Evolutionary conservation across 1,140 invertebrate species (phyloP), one percentile per base, ranked within the genome.

Genomic region (Diuraphis noxia): DNA sequence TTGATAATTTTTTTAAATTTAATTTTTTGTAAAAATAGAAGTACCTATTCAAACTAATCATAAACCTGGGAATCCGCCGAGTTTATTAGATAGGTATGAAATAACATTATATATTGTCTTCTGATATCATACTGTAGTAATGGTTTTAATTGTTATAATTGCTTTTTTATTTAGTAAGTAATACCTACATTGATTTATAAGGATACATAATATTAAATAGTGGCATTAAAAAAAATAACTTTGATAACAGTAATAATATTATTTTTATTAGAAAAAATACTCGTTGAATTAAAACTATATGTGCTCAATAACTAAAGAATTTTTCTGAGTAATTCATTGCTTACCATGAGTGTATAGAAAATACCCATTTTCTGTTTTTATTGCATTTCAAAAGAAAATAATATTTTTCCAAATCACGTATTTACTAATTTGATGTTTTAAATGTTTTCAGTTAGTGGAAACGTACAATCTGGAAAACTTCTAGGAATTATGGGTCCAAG

Each of bases 401-500:
- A 63, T 72, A 17, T 72, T 72, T 72, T 72, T 34, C 5, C 4
- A 17, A n/a, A 34, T 34, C 30, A 40, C 1, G 2, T 81, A 81
- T 38, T 25, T 38, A 38, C 38, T 38, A 38, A 81, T 81, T 81
- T 23, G 9, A 38, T 38, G 38, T 40, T 81, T 38, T 38, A 23
- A 84, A 87, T 81, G 25, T 86, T 92, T 93, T 89, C 90, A 94
- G 94, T 94, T 17, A 94, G 92, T 92, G 94, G 94, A n/a, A 92
- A 93, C 41, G 93, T 93, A 90, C 92, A 93, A 92, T 93, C 93
- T 86, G 93, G 93, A 79, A 93, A 93, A 85, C 92, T 94, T 91
- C 93, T 94, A 46, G 94, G 93, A 8, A 93, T 94, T 46, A 93
- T 94, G 94, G 94, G 94, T 79, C 93, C 94, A 36, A 95, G 94